Percentiles rank a stretch among this genome's conserved stretches.
These are phyloP conservation scores for Ochropleura plecta DNA, from an alignment of 2,888 invertebrate genomes.

Conservation along the genomic window DNA sequence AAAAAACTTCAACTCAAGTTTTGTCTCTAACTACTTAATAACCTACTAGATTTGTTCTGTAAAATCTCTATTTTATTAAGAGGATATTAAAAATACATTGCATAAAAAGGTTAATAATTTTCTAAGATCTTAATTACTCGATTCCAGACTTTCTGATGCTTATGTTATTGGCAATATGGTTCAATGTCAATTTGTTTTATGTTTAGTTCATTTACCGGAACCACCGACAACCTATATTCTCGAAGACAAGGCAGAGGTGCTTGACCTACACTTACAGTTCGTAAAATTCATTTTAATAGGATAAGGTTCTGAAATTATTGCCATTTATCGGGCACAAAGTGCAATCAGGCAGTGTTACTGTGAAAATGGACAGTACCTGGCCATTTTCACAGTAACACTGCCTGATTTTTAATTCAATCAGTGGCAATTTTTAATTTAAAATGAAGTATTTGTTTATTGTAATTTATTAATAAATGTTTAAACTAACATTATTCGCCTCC, in stretches of 20 bases:
- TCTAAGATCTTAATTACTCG: slow-evolving; percentile 11
- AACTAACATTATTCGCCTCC: slow-evolving; percentile 11
- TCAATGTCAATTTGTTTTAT: not conserved
- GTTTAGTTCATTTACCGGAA: slow-evolving; percentile 11
- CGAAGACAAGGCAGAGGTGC: slow-evolving; percentile 31
- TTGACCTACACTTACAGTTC: slow-evolving; percentile 19
- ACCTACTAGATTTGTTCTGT: slow-evolving; percentile 7
- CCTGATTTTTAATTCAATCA: not conserved
- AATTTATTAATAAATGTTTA: slow-evolving; percentile 34
- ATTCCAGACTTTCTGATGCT: slow-evolving; percentile 11
- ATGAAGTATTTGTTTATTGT: not conserved
- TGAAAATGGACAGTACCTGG: not conserved
- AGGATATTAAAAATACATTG: slow-evolving; percentile 2
- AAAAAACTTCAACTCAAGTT: not conserved
- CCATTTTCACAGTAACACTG: not conserved
- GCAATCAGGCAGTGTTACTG: too few relatives aligned
- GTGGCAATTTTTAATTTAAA: not conserved
- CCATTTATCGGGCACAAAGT: not conserved
- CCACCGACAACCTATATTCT: slow-evolving; percentile 22
- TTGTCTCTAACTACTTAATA: not conserved
- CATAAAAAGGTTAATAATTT: slow-evolving; percentile 1
- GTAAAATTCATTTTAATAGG: not conserved
- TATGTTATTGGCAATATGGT: not conserved
- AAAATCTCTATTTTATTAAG: slow-evolving; percentile 9
- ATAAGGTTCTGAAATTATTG: not conserved